Percentiles rank a stretch among this genome's conserved stretches.
phyloP scores from a whole-genome alignment of 2,113 vertebrate species.

The Brachypodius melanocephalos region DNA sequence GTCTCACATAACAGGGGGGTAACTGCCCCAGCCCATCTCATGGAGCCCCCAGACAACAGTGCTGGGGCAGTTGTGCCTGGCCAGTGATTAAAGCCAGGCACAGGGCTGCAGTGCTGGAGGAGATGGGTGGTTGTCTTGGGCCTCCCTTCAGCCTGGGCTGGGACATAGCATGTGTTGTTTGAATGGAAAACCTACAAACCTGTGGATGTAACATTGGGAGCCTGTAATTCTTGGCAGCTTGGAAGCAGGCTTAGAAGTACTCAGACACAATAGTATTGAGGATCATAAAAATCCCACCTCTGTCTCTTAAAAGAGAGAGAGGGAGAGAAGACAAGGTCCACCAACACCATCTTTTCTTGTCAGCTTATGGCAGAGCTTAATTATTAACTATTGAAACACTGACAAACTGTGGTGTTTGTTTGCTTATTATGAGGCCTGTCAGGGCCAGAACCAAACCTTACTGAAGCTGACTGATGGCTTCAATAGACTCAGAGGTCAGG shows the following conservation, averaged over 20 bases:
- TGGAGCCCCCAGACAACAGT: background rate
- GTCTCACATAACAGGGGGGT: background rate
- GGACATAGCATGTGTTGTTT: accelerated
- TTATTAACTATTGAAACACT: slow-evolving; percentile 23
- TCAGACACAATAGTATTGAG: background rate
- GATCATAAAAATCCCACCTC: slow-evolving; percentile 1
- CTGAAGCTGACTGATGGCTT: slow-evolving; percentile 35
- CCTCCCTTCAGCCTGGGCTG: background rate
- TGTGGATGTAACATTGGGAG: background rate
- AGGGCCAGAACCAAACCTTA: slow-evolving; percentile 12
- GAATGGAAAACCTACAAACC: background rate
- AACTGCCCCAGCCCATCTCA: no score
- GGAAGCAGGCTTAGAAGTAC: background rate
- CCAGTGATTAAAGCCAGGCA: background rate
- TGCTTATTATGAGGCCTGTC: slow-evolving; percentile 12
- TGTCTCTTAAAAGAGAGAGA: background rate
- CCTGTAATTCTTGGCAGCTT: background rate
- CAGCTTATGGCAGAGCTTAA: slow-evolving; percentile 30
- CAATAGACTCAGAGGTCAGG: slow-evolving; percentile 35
- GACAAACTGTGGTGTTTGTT: background rate
- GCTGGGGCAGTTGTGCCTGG: background rate
- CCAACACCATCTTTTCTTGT: background rate
- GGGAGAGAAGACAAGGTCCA: background rate
- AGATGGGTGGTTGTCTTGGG: background rate
- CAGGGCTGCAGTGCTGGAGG: background rate